These are phyloP conservation scores for Lytechinus variegatus DNA, from an alignment of 35 echinoderm and acorn worm species.

Conservation along the genomic window DNA sequence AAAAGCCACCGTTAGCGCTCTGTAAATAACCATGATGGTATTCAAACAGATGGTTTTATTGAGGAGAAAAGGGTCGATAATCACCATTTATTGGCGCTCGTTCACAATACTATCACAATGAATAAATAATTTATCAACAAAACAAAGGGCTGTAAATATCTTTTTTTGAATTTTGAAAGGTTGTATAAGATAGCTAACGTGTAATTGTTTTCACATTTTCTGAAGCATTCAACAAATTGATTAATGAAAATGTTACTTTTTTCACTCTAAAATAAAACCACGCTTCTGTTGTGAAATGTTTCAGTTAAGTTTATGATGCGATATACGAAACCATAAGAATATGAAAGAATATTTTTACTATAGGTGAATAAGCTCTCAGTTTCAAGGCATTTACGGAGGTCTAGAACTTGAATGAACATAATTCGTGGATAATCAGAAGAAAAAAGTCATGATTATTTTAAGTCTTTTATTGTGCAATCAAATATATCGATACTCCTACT, in stretches of 20 bases:
- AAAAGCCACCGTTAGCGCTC: background rate
- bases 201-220: background rate
- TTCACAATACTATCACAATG: background rate
- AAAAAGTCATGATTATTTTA: no score
- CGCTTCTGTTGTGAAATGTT: no score
- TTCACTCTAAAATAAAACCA: no score
- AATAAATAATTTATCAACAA: conserved; percentile 11
- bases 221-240: background rate
- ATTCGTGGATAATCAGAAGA: no score
- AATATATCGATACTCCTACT: no score
- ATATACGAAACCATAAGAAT: no score
- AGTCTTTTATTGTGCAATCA: no score
- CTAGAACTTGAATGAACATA: no score
- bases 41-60: conserved; percentile 4
- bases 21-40: conserved; percentile 13
- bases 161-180: background rate
- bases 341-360: no score
- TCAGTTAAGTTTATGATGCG: no score
- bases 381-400: no score
- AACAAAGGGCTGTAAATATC: background rate
- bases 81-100: background rate
- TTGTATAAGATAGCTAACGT: background rate
- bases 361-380: no score
- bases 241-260: background rate
- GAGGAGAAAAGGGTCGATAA: background rate